phyloP scores from a whole-genome alignment of 1,140 invertebrate species.

The Chrysomallon squamiferum region DNA sequence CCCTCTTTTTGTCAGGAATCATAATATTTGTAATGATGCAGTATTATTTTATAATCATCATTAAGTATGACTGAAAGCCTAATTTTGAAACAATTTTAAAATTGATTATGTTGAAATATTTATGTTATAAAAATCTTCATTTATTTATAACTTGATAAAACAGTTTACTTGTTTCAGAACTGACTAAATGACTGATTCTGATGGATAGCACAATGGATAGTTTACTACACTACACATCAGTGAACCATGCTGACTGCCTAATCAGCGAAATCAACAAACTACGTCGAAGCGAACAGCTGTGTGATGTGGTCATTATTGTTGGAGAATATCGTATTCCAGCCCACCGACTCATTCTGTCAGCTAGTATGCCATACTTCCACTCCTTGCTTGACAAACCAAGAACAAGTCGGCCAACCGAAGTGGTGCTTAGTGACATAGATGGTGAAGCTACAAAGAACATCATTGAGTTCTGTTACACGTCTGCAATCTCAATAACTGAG shows the following conservation, averaged over 20 bases:
- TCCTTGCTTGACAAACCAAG: slow-evolving; percentile 16
- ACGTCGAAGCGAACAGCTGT: slow-evolving; percentile 76
- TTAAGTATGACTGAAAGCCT: too few relatives aligned
- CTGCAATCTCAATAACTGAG: slow-evolving; percentile 36
- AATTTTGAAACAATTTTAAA: too few relatives aligned
- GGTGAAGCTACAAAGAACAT: slow-evolving; percentile 27
- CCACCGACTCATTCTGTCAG: slow-evolving; percentile 82
- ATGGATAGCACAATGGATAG: too few relatives aligned
- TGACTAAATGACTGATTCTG: too few relatives aligned
- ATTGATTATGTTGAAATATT: too few relatives aligned
- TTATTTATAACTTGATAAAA: too few relatives aligned
- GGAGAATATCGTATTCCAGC: slow-evolving; percentile 80
- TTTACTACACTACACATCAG: slow-evolving; percentile 43
- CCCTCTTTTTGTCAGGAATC: too few relatives aligned
- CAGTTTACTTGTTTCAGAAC: too few relatives aligned
- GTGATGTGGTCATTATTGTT: slow-evolving; percentile 80
- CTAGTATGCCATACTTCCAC: slow-evolving; percentile 78
- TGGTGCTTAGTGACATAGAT: slow-evolving; percentile 27
- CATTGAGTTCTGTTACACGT: slow-evolving; percentile 49
- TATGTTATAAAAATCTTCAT: too few relatives aligned
- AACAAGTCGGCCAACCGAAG: slow-evolving; percentile 15
- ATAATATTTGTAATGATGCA: too few relatives aligned
- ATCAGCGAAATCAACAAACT: slow-evolving; percentile 61
- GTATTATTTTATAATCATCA: too few relatives aligned
- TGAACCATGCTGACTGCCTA: slow-evolving; percentile 38